Percentiles rank a stretch among this genome's conserved stretches.
These are phyloP conservation scores for Tenthredo mesomela DNA, from an alignment of 2,888 invertebrate genomes.

Conservation along the genomic window DNA sequence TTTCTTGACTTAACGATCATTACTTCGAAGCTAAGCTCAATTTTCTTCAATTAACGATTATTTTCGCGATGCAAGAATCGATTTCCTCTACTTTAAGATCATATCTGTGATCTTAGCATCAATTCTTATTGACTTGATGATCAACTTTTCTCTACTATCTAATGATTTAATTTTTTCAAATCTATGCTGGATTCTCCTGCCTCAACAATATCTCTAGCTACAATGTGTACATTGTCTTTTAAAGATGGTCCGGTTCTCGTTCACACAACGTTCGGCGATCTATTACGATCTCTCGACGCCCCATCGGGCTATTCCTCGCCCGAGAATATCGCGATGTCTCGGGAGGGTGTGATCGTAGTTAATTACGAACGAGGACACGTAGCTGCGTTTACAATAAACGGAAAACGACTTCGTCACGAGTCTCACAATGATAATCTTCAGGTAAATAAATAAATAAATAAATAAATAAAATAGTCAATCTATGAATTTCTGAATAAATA, in stretches of 20 bases:
- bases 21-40: background rate
- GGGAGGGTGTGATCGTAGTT: slow-evolving; percentile 97
- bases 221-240: background rate
- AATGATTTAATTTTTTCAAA: background rate
- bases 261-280: slow-evolving; percentile 98
- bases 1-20: background rate
- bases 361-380: slow-evolving; percentile 96
- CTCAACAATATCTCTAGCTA: background rate
- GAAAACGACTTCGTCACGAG: slow-evolving; percentile 92
- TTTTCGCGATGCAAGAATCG: background rate
- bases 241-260: slow-evolving; percentile 96
- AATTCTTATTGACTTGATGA: background rate
- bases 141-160: background rate
- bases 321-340: slow-evolving; percentile 94
- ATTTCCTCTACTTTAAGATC: background rate
- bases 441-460: slow-evolving; percentile 79
- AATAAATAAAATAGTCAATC: slow-evolving; percentile 70
- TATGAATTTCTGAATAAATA: background rate
- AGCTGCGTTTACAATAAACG: slow-evolving; percentile 97
- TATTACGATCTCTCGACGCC: slow-evolving; percentile 93
- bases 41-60: background rate
- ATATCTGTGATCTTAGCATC: background rate
- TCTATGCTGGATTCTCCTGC: background rate
- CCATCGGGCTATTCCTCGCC: slow-evolving; percentile 88
- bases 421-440: slow-evolving; percentile 97